Conservation (phyloP, 2,888 invertebrate genomes). For the Epistrophella euchroma region DNA sequence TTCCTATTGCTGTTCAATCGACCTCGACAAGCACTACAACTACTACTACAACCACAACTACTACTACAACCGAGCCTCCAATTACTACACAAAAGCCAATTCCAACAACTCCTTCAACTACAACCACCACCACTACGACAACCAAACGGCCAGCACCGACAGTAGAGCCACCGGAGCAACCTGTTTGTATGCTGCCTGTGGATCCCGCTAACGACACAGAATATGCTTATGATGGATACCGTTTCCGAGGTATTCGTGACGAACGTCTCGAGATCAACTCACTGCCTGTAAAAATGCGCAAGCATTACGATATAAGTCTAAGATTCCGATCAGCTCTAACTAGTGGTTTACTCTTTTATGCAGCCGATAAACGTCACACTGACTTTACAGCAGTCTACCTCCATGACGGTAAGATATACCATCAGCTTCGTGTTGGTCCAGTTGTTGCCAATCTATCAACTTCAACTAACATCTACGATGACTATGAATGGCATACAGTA, state of each 20-base stretch:
- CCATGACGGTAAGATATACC: conserved; percentile 89
- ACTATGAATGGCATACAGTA: conserved; percentile 92
- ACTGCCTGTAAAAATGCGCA: conserved; percentile 86
- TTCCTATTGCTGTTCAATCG: conserved; percentile 82
- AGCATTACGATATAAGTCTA: conserved; percentile 89
- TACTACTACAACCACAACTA: conserved; percentile 76
- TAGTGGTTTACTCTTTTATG: conserved; percentile 94
- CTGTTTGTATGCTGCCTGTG: conserved; percentile 81
- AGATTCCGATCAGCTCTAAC: conserved; percentile 89
- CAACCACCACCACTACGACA: conserved; percentile 73
- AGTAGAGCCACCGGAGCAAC: conserved; percentile 78
- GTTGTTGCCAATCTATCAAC: conserved; percentile 87
- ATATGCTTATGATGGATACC: conserved; percentile 81
- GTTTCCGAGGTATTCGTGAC: conserved; percentile 85
- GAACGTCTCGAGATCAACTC: conserved; percentile 89
- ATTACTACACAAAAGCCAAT: conserved; percentile 58
- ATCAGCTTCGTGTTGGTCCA: conserved; percentile 86
- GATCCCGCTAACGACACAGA: conserved; percentile 82
- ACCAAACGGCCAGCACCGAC: conserved; percentile 46
- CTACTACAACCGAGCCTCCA: conserved; percentile 76
- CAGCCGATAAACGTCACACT: conserved; percentile 86
- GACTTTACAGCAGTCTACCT: conserved; percentile 92
- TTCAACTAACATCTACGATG: conserved; percentile 86
- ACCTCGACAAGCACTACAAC: conserved; percentile 81
- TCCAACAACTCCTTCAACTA: conserved; percentile 77